These are phyloP conservation scores for Amphipyra tragopoginis DNA, from an alignment of 2,888 invertebrate genomes.

Conservation along the genomic window DNA sequence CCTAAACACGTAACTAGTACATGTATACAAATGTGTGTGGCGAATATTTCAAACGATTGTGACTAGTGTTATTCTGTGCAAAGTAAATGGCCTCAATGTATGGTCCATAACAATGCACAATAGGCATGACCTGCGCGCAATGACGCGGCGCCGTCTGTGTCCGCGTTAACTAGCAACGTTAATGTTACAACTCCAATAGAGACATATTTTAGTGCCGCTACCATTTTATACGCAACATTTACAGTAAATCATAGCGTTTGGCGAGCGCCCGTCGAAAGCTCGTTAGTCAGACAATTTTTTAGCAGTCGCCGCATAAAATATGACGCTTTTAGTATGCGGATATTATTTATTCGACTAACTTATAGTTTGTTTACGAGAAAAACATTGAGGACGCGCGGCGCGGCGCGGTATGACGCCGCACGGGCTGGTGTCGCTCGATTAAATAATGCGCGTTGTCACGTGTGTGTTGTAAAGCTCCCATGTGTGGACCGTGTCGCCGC, in stretches of 20 bases:
- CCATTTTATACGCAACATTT: not conserved
- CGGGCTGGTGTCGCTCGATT: too few relatives aligned
- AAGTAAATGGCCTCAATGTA: too few relatives aligned
- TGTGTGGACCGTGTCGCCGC: not conserved
- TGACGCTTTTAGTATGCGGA: slow-evolving; percentile 18
- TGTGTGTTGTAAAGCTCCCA: not conserved
- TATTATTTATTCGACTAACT: slow-evolving; percentile 9
- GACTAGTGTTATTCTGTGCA: not conserved
- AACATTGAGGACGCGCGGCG: not conserved
- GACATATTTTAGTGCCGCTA: not conserved
- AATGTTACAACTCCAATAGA: too few relatives aligned
- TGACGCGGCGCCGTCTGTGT: too few relatives aligned
- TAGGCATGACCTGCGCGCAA: too few relatives aligned
- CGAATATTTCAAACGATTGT: not conserved
- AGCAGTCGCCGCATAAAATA: slow-evolving; percentile 14
- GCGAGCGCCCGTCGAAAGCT: slow-evolving; percentile 4
- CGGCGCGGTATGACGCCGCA: not conserved
- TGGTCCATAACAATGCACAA: too few relatives aligned
- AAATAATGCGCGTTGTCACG: not conserved
- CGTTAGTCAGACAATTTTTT: slow-evolving; percentile 10
- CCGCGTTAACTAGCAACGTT: too few relatives aligned
- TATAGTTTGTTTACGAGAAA: slow-evolving; percentile 10
- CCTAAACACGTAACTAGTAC: not conserved
- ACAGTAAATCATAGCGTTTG: slow-evolving; percentile 14
- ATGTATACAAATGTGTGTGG: not conserved